Evolutionary conservation across 92 coral and sea anemone genomes (phyloP).

Genomic region (Phymanthus crucifer): DNA sequence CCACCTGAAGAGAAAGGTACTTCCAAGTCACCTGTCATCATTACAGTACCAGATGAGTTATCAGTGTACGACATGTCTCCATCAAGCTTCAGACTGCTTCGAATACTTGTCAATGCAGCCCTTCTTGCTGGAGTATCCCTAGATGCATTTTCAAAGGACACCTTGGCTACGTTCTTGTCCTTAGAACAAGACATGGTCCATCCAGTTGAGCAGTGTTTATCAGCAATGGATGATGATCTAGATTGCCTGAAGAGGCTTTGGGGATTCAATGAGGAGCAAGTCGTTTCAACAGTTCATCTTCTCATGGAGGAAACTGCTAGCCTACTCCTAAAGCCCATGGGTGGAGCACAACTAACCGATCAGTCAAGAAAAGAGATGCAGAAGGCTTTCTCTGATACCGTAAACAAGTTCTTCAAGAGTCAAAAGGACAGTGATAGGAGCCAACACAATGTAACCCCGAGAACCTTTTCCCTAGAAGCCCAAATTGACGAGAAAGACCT

Average conservation of each 20-base stretch:
- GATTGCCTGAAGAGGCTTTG: conserved; percentile 31
- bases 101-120: conserved; percentile 57
- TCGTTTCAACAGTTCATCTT: conserved; percentile 37
- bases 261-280: conserved; percentile 46
- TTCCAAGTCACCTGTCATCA: background rate
- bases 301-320: conserved; percentile 45
- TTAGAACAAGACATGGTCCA: background rate
- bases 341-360: background rate
- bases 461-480: conserved; percentile 19
- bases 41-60: conserved; percentile 16
- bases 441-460: background rate
- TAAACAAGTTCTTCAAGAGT: conserved; percentile 13
- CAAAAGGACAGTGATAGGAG: background rate
- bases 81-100: conserved; percentile 55
- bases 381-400: conserved; percentile 7
- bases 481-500: conserved; percentile 32
- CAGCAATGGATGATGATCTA: conserved; percentile 45
- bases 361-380: conserved; percentile 11
- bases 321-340: conserved; percentile 23
- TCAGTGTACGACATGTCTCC: conserved; percentile 48
- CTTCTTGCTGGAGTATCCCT: conserved; percentile 57
- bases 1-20: background rate
- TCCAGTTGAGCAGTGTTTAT: conserved; percentile 34
- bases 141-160: conserved; percentile 18
- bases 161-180: conserved; percentile 27